Conservation (phyloP, 1,140 invertebrate genomes). For the Hetaerina americana region DNA sequence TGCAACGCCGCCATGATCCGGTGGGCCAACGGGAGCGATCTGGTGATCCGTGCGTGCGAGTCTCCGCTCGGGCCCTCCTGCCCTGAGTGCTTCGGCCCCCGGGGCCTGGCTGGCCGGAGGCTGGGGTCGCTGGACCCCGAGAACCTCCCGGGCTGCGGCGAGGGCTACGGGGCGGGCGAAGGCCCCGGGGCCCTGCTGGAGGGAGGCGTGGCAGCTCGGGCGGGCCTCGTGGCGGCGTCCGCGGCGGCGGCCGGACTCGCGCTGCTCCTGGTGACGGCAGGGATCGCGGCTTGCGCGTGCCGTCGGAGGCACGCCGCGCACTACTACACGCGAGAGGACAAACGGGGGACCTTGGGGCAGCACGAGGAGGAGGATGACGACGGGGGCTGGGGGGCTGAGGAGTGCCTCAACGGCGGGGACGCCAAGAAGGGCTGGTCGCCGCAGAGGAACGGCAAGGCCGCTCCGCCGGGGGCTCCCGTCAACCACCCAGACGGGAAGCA, state of each 20-base stretch:
- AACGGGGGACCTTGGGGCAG: slow-evolving; percentile 25
- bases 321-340: slow-evolving; percentile 60
- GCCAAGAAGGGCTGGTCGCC: background rate
- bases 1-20: slow-evolving; percentile 40
- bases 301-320: slow-evolving; percentile 47
- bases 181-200: slow-evolving; percentile 22
- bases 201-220: slow-evolving; percentile 32
- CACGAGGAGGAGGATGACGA: background rate
- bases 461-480: background rate
- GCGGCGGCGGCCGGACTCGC: slow-evolving; percentile 30
- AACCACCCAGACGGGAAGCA: slow-evolving; percentile 8
- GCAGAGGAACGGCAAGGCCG: background rate
- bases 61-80: background rate
- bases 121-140: slow-evolving; percentile 32
- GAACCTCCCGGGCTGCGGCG: slow-evolving; percentile 36
- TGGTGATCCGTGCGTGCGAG: slow-evolving; percentile 3
- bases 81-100: slow-evolving; percentile 36
- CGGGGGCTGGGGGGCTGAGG: background rate
- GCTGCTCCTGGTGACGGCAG: slow-evolving; percentile 35
- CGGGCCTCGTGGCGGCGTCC: slow-evolving; percentile 41
- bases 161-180: slow-evolving; percentile 12
- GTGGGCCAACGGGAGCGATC: slow-evolving; percentile 27
- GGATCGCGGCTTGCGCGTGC: slow-evolving; percentile 29
- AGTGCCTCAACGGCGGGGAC: background rate
- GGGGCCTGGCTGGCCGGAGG: slow-evolving; percentile 32